These are phyloP conservation scores for Melangyna quadrimaculata DNA, from an alignment of 2,888 invertebrate genomes.

Conservation along the genomic window DNA sequence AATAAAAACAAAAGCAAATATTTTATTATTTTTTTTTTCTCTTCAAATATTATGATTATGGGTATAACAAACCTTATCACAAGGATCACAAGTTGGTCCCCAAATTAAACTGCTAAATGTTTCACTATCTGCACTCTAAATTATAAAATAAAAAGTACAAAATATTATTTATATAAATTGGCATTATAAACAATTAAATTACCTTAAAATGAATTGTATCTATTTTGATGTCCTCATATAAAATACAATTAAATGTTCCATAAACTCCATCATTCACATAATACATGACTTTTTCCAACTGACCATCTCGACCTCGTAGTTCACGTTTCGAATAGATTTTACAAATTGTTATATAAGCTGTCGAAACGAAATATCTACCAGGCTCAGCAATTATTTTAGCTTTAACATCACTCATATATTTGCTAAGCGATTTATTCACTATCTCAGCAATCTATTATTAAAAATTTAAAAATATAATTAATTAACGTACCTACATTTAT, in stretches of 20 bases:
- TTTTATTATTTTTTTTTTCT: background rate
- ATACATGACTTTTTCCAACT: conserved; percentile 88
- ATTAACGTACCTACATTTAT: too few species aligned
- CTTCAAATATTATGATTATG: background rate
- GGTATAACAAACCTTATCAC: conserved; percentile 89
- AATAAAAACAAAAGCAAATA: background rate
- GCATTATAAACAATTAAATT: conserved; percentile 14
- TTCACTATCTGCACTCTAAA: conserved; percentile 80
- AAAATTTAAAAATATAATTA: too few species aligned
- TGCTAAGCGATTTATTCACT: conserved; percentile 90
- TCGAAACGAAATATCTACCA: conserved; percentile 96
- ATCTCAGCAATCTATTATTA: conserved; percentile 90
- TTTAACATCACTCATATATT: conserved; percentile 88
- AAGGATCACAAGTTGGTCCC: conserved; percentile 98
- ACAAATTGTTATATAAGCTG: conserved; percentile 95
- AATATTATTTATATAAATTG: background rate
- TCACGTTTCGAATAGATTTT: conserved; percentile 91
- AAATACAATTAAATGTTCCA: conserved; percentile 98
- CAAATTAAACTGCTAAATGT: conserved; percentile 84
- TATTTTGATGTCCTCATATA: conserved; percentile 95
- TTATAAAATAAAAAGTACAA: background rate
- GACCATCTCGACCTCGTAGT: conserved; percentile 74
- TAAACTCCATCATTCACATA: conserved; percentile 99
- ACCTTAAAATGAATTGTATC: conserved; percentile 83
- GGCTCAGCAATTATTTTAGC: conserved; percentile 97